phyloP scores from a whole-genome alignment of 2,888 invertebrate genomes.

The Chrysolina americana region DNA sequence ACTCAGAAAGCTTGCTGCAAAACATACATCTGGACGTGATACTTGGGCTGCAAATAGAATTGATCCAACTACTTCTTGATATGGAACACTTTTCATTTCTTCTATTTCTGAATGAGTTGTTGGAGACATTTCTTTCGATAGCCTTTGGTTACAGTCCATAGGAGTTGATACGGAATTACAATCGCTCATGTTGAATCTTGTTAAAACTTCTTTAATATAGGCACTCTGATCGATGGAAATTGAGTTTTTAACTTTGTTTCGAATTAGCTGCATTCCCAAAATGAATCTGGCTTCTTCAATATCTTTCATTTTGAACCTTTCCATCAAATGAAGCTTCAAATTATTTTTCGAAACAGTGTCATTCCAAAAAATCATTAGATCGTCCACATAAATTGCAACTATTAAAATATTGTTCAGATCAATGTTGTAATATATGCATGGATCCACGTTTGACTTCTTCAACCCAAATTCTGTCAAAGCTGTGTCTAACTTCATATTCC shows the following conservation, averaged over 20 bases:
- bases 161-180: constrained; percentile 5
- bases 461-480: too few species aligned
- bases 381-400: not conserved
- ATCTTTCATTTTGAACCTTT: too few species aligned
- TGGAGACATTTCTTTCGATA: not conserved
- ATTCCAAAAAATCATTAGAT: not conserved
- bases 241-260: too few species aligned
- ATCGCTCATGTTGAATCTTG: not conserved
- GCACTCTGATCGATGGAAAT: not conserved
- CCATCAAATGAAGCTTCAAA: not conserved
- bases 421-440: not conserved
- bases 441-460: too few species aligned
- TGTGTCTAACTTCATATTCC: too few species aligned
- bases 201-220: not conserved
- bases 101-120: constrained; percentile 13
- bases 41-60: constrained; percentile 15
- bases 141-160: not conserved
- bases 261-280: not conserved
- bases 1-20: constrained; percentile 25
- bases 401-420: not conserved
- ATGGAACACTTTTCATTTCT: constrained; percentile 24
- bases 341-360: not conserved
- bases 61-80: constrained; percentile 24
- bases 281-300: not conserved
- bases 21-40: constrained; percentile 21